phyloP scores from a whole-genome alignment of 2,113 vertebrate genomes.

The Proteles cristata region DNA sequence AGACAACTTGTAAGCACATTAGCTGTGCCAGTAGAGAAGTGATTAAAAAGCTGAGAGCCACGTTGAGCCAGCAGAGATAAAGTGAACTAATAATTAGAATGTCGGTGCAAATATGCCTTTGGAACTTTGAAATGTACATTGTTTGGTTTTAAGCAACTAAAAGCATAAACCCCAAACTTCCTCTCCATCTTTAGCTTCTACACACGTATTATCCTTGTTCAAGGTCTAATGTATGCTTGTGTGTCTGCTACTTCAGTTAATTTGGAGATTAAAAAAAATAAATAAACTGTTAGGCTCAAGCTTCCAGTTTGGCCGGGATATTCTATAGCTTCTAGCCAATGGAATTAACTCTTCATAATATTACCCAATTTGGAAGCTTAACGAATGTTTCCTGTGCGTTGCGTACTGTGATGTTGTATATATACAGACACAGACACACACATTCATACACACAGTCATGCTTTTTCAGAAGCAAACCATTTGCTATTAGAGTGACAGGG shows the following conservation, averaged over 20 bases:
- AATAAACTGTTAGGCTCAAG: constrained; percentile 84
- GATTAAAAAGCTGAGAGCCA: constrained; percentile 81
- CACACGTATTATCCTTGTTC: constrained; percentile 64
- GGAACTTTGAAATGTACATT: constrained; percentile 57
- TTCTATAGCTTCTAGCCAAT: constrained; percentile 84
- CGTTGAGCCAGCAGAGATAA: constrained; percentile 74
- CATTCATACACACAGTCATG: not conserved
- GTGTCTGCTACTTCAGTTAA: constrained; percentile 82
- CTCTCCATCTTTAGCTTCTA: not conserved
- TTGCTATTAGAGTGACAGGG: constrained; percentile 67
- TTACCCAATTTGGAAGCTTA: constrained; percentile 85
- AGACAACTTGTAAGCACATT: constrained; percentile 77
- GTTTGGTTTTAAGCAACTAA: constrained; percentile 61
- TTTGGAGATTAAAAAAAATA: constrained; percentile 82
- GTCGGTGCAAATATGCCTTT: constrained; percentile 70
- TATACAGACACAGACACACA: constrained; percentile 2
- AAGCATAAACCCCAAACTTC: constrained; percentile 53
- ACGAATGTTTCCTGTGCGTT: constrained; percentile 79
- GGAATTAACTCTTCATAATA: constrained; percentile 81
- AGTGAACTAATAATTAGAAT: constrained; percentile 78
- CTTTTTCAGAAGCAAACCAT: constrained; percentile 71
- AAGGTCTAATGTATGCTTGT: constrained; percentile 77
- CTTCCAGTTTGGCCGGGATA: constrained; percentile 83
- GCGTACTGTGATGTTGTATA: constrained; percentile 57
- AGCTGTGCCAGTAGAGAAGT: constrained; percentile 71